Evolutionary conservation across 2,113 vertebrate genomes (phyloP).

Genomic region (Engystomops pustulosus): DNA sequence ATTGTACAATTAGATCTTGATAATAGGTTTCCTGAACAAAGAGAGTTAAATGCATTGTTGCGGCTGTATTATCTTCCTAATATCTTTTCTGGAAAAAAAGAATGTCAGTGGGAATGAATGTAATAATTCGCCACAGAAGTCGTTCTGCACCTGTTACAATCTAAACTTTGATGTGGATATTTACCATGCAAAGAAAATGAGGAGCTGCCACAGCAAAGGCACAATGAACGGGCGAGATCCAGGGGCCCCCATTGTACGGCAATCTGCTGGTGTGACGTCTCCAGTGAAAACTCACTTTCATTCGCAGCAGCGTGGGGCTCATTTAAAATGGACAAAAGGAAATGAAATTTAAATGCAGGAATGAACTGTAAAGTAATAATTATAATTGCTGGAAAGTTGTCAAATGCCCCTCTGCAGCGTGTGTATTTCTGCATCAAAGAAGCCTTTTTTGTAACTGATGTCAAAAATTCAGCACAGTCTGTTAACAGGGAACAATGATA

Average conservation of each 20-base stretch:
- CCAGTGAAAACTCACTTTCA: slow-evolving; percentile 35
- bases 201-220: not conserved
- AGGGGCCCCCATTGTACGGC: slow-evolving; percentile 33
- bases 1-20: not conserved
- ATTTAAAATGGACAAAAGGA: slow-evolving; percentile 51
- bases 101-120: slow-evolving; percentile 10
- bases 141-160: slow-evolving; percentile 16
- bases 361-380: slow-evolving; percentile 53
- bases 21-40: not conserved
- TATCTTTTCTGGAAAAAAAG: slow-evolving; percentile 6
- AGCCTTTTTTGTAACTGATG: slow-evolving; percentile 34
- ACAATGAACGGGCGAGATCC: slow-evolving; percentile 1
- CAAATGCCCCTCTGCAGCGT: slow-evolving; percentile 19
- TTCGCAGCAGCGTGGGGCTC: slow-evolving; percentile 42
- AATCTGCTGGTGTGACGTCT: slow-evolving; percentile 46
- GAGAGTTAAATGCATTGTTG: slow-evolving; percentile 17
- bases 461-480: slow-evolving; percentile 17
- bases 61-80: not conserved
- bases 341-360: slow-evolving; percentile 39
- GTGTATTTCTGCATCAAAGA: slow-evolving; percentile 29
- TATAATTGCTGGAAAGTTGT: slow-evolving; percentile 53
- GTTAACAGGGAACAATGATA: slow-evolving; percentile 31
- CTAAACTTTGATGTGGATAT: not conserved
- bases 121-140: slow-evolving; percentile 11
- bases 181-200: slow-evolving; percentile 39